Conservation (phyloP, 2,888 invertebrate species). For the Choristoneura rosaceana region DNA sequence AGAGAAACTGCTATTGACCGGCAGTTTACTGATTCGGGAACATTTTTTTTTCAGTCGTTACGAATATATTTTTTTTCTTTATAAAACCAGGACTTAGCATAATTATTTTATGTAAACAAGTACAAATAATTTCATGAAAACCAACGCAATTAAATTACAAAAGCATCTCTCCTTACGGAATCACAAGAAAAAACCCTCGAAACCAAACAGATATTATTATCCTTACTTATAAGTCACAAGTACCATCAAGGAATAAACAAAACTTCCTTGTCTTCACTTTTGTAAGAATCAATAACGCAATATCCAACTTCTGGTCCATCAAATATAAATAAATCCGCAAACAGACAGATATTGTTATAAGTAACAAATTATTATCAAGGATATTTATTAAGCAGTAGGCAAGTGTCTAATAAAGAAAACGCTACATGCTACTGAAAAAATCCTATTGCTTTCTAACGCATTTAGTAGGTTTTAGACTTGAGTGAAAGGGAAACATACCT, state of each 20-base stretch:
- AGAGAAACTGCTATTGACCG: too few species aligned
- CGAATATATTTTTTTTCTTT: too few species aligned
- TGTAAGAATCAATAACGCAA: background rate
- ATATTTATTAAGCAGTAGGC: too few species aligned
- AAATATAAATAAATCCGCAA: background rate
- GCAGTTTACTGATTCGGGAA: too few species aligned
- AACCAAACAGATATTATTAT: background rate
- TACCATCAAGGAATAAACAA: background rate
- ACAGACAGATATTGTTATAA: background rate
- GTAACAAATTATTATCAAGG: slow-evolving; percentile 2
- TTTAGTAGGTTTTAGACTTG: too few species aligned
- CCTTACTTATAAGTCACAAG: background rate
- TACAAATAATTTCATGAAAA: background rate
- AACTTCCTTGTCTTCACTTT: background rate
- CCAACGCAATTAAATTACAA: background rate
- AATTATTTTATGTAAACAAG: too few species aligned
- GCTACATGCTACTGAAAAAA: too few species aligned
- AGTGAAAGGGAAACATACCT: too few species aligned
- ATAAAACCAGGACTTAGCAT: too few species aligned
- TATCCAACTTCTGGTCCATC: slow-evolving; percentile 1
- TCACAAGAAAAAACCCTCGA: background rate
- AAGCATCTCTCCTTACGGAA: background rate
- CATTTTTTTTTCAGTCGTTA: too few species aligned
- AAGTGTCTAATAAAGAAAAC: too few species aligned
- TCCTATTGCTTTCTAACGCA: too few species aligned